Evolutionary conservation across 2,888 invertebrate species (phyloP).

Genomic region (Muscina levida): DNA sequence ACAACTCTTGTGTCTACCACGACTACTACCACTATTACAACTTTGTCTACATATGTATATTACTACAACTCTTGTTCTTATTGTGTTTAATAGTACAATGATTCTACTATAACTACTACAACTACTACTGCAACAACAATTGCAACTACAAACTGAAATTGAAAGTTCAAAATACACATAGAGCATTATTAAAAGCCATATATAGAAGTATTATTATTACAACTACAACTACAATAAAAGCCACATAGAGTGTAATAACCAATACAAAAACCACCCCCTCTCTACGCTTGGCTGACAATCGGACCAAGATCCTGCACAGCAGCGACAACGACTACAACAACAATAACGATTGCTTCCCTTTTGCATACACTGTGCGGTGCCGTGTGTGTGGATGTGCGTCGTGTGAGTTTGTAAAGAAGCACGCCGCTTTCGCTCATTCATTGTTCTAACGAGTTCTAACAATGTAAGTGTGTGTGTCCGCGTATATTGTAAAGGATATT

Average conservation of each 20-base stretch:
- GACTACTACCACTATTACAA: background rate
- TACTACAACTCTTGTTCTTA: too few relatives aligned
- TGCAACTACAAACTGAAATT: constrained; percentile 43
- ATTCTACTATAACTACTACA: background rate
- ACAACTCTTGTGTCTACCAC: constrained; percentile 9
- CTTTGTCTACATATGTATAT: too few relatives aligned
- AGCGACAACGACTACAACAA: too few relatives aligned
- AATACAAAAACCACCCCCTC: constrained; percentile 51
- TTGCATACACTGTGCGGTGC: constrained; percentile 28
- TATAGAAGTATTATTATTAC: constrained; percentile 30
- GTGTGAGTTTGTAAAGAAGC: background rate
- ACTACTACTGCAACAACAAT: too few relatives aligned
- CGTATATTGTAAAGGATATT: constrained; percentile 17
- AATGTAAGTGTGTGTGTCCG: too few relatives aligned
- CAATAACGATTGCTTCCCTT: background rate
- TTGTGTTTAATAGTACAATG: background rate
- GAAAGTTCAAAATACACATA: constrained; percentile 54
- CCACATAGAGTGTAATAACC: constrained; percentile 7
- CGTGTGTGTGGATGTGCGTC: constrained; percentile 4
- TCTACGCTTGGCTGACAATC: background rate
- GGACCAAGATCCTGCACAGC: too few relatives aligned
- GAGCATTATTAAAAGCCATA: background rate
- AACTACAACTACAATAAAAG: background rate
- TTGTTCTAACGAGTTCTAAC: background rate
- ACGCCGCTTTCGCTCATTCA: constrained; percentile 5